Evolutionary conservation across 2,797 vertebrate species (phyloP).

Genomic region (Denticeps clupeoides): DNA sequence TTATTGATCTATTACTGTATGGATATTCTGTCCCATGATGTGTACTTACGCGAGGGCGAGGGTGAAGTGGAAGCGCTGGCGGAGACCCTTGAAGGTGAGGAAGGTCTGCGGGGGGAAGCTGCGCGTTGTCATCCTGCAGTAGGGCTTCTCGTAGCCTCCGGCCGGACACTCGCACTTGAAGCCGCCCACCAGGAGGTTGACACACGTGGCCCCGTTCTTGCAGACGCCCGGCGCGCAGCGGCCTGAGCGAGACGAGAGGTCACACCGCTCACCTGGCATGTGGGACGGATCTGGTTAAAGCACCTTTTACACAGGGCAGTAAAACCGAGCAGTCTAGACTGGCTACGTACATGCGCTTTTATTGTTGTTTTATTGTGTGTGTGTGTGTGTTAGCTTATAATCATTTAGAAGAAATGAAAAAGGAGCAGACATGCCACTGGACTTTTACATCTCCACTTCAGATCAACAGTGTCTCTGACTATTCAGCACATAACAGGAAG

Average conservation of each 20-base stretch:
- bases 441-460: too few species aligned
- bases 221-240: constrained; percentile 77
- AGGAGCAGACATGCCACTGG: too few species aligned
- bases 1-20: background rate
- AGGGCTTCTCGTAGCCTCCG: constrained; percentile 82
- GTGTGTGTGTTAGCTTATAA: too few species aligned
- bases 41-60: constrained; percentile 78
- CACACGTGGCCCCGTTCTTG: constrained; percentile 78
- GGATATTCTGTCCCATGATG: constrained; percentile 13
- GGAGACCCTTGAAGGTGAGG: constrained; percentile 84
- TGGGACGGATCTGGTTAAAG: too few species aligned
- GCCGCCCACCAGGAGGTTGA: constrained; percentile 86
- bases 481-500: too few species aligned
- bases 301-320: background rate
- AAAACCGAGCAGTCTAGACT: background rate
- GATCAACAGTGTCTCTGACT: too few species aligned
- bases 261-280: constrained; percentile 70
- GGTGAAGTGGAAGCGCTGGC: constrained; percentile 94
- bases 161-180: constrained; percentile 82
- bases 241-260: constrained; percentile 74
- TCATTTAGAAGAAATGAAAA: too few species aligned
- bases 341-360: too few species aligned
- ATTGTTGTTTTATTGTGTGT: too few species aligned
- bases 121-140: constrained; percentile 82
- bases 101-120: constrained; percentile 82